Conservation (phyloP, 2,888 invertebrate species). For the Synergus umbraculus region DNA sequence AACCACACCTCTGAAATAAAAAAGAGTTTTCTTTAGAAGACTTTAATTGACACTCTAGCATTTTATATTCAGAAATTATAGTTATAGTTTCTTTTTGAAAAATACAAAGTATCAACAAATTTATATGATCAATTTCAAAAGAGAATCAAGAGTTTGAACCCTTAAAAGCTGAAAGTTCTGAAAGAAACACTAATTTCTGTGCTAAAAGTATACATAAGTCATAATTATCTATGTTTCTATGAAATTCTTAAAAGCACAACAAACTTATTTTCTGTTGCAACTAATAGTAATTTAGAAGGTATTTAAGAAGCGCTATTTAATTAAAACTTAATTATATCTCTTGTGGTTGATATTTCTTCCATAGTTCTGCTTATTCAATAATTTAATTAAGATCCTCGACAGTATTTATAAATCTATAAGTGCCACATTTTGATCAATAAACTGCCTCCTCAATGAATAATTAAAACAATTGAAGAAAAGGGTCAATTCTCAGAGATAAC, state of each 20-base stretch:
- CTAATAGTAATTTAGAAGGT: background rate
- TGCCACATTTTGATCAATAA: background rate
- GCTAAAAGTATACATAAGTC: background rate
- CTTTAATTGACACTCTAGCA: background rate
- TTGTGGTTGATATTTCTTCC: background rate
- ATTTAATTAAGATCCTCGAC: background rate
- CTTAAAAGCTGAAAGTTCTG: background rate
- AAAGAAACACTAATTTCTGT: background rate
- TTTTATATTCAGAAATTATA: too few relatives aligned
- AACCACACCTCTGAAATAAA: conserved; percentile 65
- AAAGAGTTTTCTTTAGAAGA: background rate
- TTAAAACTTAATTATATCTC: too few relatives aligned
- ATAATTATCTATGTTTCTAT: background rate
- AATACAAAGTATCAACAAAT: background rate
- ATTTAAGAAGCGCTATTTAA: too few relatives aligned
- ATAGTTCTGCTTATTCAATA: background rate
- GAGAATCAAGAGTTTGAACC: background rate
- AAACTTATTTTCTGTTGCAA: background rate
- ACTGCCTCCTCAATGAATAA: conserved; percentile 2
- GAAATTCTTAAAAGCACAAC: background rate
- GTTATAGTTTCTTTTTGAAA: background rate
- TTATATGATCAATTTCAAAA: background rate
- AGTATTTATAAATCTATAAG: too few relatives aligned
- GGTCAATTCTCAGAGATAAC: background rate
- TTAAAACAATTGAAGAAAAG: conserved; percentile 1